A percentile compares a stretch with the other conserved stretches of the same genome.
phyloP scores from a whole-genome alignment of 2,888 invertebrate species.

The Stenchaetothrips biformis region DNA sequence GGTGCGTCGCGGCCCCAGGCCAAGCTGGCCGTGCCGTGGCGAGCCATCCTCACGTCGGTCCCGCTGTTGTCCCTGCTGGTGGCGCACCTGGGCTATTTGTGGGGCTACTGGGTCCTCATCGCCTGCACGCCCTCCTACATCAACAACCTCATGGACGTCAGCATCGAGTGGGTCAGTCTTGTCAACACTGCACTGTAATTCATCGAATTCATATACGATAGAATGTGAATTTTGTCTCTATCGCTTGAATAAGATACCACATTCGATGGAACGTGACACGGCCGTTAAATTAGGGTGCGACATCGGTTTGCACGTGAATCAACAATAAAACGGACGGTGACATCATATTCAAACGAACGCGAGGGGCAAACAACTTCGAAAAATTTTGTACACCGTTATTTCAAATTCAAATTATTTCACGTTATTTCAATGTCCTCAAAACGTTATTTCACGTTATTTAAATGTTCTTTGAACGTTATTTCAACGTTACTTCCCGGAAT shows the following conservation, averaged over 20 bases:
- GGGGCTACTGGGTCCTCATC: constrained; percentile 8
- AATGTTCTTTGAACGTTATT: no score
- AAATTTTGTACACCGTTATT: no score
- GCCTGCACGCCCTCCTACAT: background rate
- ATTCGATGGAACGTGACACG: no score
- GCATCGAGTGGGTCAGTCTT: constrained; percentile 3
- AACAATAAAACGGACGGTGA: background rate
- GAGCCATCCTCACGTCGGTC: background rate
- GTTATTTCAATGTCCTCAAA: no score
- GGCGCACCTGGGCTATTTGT: background rate
- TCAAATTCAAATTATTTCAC: no score
- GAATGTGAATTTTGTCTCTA: background rate
- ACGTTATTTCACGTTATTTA: no score
- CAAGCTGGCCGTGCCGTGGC: background rate
- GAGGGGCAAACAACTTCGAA: no score
- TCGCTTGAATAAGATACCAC: background rate
- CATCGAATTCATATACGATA: background rate
- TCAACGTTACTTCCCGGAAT: no score
- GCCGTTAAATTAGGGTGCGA: no score
- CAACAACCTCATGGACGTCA: background rate
- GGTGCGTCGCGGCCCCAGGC: background rate
- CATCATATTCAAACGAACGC: background rate
- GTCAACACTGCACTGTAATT: background rate
- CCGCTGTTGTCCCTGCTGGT: background rate
- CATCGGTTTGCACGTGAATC: background rate